These are phyloP conservation scores for Drosophila neotestacea DNA, from an alignment of 2,888 invertebrate genomes.

Conservation along the genomic window DNA sequence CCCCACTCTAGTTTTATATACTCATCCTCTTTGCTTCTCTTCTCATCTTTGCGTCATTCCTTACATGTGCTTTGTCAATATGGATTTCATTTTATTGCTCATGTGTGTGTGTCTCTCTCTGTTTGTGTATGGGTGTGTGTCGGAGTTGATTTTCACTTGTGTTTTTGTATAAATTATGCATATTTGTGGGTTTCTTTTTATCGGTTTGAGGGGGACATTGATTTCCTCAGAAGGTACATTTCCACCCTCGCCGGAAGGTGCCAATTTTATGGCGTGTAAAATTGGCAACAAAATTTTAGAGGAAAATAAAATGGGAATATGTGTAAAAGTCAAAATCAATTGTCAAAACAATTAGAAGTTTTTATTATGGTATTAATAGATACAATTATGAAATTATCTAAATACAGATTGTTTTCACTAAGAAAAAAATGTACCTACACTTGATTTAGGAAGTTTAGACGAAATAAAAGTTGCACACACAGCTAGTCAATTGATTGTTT, in stretches of 20 bases:
- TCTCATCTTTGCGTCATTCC: constrained; percentile 8
- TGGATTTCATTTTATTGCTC: constrained; percentile 59
- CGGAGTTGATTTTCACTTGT: constrained; percentile 61
- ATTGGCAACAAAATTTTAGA: constrained; percentile 48
- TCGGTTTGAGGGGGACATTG: constrained; percentile 53
- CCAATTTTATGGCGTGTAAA: constrained; percentile 69
- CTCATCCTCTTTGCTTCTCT: not conserved
- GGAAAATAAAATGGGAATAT: not conserved
- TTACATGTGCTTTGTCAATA: constrained; percentile 61
- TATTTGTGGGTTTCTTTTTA: constrained; percentile 54
- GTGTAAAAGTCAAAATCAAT: not conserved
- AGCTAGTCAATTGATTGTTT: too few relatives aligned
- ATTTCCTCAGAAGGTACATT: constrained; percentile 47
- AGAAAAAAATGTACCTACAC: too few relatives aligned
- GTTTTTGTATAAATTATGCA: constrained; percentile 69
- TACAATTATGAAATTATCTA: too few relatives aligned
- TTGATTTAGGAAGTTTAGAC: too few relatives aligned
- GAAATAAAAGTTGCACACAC: too few relatives aligned
- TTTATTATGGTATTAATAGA: too few relatives aligned
- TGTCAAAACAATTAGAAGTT: not conserved
- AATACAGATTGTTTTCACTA: too few relatives aligned
- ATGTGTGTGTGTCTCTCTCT: constrained; percentile 13
- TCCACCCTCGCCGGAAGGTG: constrained; percentile 25
- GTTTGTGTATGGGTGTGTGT: constrained; percentile 16
- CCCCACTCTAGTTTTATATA: not conserved